Percentiles rank a stretch among this genome's conserved stretches.
Evolutionary conservation across 2,797 vertebrate species (phyloP).

Genomic region (Sebastes diploproa): DNA sequence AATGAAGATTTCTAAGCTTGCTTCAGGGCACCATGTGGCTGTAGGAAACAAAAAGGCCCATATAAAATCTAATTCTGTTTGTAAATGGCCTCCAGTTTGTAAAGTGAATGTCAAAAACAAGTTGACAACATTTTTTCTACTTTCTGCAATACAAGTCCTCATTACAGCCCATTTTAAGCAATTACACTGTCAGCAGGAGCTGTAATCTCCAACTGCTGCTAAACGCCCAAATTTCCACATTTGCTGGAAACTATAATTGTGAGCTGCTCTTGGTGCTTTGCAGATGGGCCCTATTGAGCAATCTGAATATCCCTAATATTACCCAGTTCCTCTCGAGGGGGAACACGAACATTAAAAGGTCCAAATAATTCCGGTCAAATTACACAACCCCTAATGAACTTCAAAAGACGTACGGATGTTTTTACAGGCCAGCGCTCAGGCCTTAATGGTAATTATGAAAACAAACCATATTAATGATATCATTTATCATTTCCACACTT

Average conservation of each 20-base stretch:
- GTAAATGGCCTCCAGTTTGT: slow-evolving; percentile 38
- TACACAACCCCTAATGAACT: slow-evolving; percentile 76
- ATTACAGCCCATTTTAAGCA: slow-evolving; percentile 75
- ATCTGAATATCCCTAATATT: slow-evolving; percentile 77
- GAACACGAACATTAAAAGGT: slow-evolving; percentile 66
- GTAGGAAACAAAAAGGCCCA: slow-evolving; percentile 18
- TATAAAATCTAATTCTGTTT: slow-evolving; percentile 36
- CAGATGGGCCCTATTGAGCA: slow-evolving; percentile 72
- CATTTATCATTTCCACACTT: slow-evolving; percentile 82
- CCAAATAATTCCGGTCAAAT: slow-evolving; percentile 76
- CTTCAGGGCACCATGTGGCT: background rate
- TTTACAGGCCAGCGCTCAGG: slow-evolving; percentile 69
- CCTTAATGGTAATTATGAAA: slow-evolving; percentile 80
- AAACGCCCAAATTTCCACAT: slow-evolving; percentile 76
- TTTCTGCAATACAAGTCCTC: slow-evolving; percentile 69
- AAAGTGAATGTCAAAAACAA: slow-evolving; percentile 59
- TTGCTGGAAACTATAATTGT: slow-evolving; percentile 79
- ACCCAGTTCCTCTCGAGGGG: slow-evolving; percentile 70
- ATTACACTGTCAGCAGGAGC: slow-evolving; percentile 80
- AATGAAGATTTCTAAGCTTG: background rate
- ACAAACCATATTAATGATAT: slow-evolving; percentile 82
- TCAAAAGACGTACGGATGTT: slow-evolving; percentile 78
- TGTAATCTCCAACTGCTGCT: slow-evolving; percentile 75
- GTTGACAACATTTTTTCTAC: slow-evolving; percentile 60
- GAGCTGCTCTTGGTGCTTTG: slow-evolving; percentile 62